phyloP scores from a whole-genome alignment of 2,113 vertebrate species.

The Erythrocercus mccallii region DNA sequence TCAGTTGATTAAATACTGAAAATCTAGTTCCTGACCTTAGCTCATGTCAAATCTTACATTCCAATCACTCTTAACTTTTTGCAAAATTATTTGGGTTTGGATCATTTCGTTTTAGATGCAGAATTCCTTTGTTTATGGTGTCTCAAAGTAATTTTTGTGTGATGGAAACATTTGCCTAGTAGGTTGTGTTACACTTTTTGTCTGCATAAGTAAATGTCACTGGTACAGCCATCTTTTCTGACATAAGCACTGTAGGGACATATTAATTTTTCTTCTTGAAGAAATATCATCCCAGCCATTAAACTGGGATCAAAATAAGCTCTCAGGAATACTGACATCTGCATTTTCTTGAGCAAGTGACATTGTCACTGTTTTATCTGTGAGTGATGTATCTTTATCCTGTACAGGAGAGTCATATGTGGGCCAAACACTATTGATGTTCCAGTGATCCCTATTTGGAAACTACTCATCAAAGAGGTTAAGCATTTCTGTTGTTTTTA shows the following conservation, averaged over 20 bases:
- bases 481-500: neutral
- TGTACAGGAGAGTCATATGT: constrained; percentile 72
- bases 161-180: neutral
- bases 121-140: neutral
- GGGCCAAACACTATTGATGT: constrained; percentile 78
- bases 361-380: neutral
- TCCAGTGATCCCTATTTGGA: constrained; percentile 78
- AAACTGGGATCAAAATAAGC: neutral
- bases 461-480: constrained; percentile 81
- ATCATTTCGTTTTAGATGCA: neutral
- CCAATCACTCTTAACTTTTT: neutral
- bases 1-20: neutral
- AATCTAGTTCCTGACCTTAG: neutral
- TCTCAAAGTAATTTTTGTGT: neutral
- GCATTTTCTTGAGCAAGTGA: neutral
- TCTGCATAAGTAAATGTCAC: neutral
- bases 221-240: neutral
- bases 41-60: neutral
- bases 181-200: neutral
- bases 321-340: neutral
- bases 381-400: constrained; percentile 1
- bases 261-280: neutral
- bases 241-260: neutral
- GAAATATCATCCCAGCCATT: neutral
- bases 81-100: neutral